Percentiles rank a stretch among this genome's conserved stretches.
These are phyloP conservation scores for Erpetoichthys calabaricus DNA, from an alignment of 2,797 vertebrate genomes.

Conservation along the genomic window DNA sequence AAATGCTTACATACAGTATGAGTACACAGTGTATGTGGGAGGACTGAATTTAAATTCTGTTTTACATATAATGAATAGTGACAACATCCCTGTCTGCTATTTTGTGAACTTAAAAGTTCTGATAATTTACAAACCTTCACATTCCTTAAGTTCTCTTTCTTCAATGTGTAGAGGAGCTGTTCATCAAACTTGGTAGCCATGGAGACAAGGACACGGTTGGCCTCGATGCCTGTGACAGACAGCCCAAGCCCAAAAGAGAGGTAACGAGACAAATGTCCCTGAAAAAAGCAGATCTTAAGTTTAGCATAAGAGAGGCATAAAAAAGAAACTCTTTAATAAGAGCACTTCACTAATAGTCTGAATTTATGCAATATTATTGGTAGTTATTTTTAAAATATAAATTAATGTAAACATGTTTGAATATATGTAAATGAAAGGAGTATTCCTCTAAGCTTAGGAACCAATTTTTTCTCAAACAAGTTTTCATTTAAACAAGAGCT, in stretches of 20 bases:
- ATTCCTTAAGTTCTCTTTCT: conserved; percentile 41
- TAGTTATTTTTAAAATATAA: no score
- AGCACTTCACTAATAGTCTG: neutral
- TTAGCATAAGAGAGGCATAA: no score
- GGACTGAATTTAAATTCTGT: neutral
- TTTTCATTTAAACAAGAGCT: no score
- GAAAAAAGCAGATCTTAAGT: neutral
- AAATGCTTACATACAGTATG: no score
- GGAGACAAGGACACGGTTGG: conserved; percentile 48
- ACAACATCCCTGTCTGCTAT: neutral
- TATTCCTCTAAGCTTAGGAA: no score
- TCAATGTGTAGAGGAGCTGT: conserved; percentile 48
- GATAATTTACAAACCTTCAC: conserved; percentile 20
- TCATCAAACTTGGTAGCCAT: conserved; percentile 58
- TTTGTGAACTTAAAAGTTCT: neutral
- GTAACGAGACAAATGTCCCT: conserved; percentile 82
- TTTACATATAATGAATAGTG: no score
- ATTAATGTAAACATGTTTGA: no score
- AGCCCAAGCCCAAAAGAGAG: conserved; percentile 70
- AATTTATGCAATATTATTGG: no score
- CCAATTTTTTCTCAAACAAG: no score
- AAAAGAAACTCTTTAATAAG: neutral
- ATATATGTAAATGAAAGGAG: no score
- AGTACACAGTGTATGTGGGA: neutral
- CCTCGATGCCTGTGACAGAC: conserved; percentile 68